Evolutionary conservation across 2,113 vertebrate species (phyloP).

Genomic region (Neopipo cinnamomea): DNA sequence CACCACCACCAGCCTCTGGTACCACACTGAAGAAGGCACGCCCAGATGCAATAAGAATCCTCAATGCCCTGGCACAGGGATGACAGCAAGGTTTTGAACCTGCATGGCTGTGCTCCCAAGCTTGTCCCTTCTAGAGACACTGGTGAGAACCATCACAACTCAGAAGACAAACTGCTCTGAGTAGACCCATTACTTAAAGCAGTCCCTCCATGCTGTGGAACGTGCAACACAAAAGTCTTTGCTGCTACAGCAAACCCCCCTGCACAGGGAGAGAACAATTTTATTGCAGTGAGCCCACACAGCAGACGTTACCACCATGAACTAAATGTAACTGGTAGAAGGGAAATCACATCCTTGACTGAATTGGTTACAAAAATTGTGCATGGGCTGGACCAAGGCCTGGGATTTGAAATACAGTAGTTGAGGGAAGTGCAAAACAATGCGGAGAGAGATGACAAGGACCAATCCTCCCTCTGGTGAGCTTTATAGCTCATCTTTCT

Average conservation of each 20-base stretch:
- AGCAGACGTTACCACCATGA: not conserved
- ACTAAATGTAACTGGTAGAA: not conserved
- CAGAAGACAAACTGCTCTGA: not conserved
- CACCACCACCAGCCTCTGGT: not conserved
- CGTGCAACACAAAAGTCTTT: not conserved
- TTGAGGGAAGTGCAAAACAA: not conserved
- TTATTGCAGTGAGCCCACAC: not conserved
- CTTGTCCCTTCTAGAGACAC: not conserved
- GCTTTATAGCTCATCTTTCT: not conserved
- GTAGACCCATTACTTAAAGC: not conserved
- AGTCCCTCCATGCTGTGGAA: not conserved
- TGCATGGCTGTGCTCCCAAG: fast-evolving
- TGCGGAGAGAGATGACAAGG: not conserved
- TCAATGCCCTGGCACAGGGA: not conserved
- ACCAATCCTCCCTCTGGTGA: not conserved
- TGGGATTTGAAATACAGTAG: not conserved
- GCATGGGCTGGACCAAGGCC: not conserved
- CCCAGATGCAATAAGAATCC: not conserved
- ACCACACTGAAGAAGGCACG: fast-evolving
- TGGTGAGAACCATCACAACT: not conserved
- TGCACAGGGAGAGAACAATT: not conserved
- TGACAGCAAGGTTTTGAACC: not conserved
- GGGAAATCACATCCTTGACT: not conserved
- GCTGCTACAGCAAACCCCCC: not conserved
- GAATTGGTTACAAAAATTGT: not conserved